Percentiles rank a stretch among this genome's conserved stretches.
Evolutionary conservation across 2,888 invertebrate genomes (phyloP).

Genomic region (Halocaridina rubra): DNA sequence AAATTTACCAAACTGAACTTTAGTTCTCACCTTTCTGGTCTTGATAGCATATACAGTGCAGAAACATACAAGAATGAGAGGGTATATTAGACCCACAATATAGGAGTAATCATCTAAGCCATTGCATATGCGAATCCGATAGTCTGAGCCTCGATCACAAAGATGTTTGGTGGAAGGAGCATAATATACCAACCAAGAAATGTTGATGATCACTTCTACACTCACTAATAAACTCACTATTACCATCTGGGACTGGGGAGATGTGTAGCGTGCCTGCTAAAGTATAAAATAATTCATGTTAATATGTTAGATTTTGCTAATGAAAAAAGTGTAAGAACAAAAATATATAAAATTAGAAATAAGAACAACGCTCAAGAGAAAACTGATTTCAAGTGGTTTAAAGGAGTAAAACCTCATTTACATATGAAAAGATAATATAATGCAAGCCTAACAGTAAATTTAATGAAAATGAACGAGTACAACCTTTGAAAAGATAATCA

Average conservation of each 20-base stretch:
- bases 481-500: no score
- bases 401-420: no score
- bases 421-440: no score
- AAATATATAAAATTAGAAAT: no score
- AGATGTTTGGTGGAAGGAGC: slow-evolving; percentile 68
- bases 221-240: slow-evolving; percentile 71
- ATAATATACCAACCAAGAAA: slow-evolving; percentile 70
- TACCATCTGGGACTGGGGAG: slow-evolving; percentile 71
- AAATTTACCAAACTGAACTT: no score
- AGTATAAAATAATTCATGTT: no score
- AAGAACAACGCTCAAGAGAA: no score
- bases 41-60: slow-evolving; percentile 73
- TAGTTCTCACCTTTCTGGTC: slow-evolving; percentile 70
- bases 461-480: no score
- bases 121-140: slow-evolving; percentile 67
- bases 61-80: slow-evolving; percentile 71
- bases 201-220: slow-evolving; percentile 71
- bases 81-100: slow-evolving; percentile 72
- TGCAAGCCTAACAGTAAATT: no score
- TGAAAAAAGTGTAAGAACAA: no score
- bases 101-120: slow-evolving; percentile 72
- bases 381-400: no score
- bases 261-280: slow-evolving; percentile 68
- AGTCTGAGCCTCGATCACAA: neutral
- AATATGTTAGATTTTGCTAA: no score